Percentiles rank a stretch among this genome's conserved stretches.
Evolutionary conservation across 2,888 invertebrate species (phyloP).

Genomic region (Stenodera caucasica): DNA sequence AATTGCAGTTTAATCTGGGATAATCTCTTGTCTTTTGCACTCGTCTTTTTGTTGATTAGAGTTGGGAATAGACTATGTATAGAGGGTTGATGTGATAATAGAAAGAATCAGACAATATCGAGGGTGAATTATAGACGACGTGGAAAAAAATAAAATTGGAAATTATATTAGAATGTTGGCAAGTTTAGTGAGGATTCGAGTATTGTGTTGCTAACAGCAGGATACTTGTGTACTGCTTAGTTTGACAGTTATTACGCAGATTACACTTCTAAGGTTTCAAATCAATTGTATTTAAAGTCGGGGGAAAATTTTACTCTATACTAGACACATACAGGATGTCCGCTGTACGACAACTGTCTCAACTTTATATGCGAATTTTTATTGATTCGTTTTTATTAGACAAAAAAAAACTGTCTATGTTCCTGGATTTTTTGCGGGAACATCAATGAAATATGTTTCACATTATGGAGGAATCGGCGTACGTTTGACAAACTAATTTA

Average conservation of each 20-base stretch:
- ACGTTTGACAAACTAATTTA: too few species aligned
- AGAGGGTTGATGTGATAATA: background rate
- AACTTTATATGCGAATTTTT: too few species aligned
- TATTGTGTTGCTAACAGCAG: constrained; percentile 38
- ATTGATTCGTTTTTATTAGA: too few species aligned
- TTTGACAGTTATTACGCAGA: constrained; percentile 38
- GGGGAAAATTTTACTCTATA: background rate
- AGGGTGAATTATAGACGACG: background rate
- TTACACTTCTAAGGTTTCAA: constrained; percentile 22
- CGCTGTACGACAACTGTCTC: too few species aligned
- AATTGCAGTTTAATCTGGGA: background rate
- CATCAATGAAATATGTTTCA: too few species aligned
- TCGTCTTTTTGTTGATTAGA: background rate
- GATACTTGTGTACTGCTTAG: constrained; percentile 34
- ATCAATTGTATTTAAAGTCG: background rate
- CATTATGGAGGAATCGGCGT: too few species aligned
- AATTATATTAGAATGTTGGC: constrained; percentile 32
- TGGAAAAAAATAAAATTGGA: background rate
- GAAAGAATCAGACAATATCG: background rate
- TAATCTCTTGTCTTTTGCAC: background rate
- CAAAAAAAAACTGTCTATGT: too few species aligned
- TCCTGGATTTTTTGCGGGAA: too few species aligned
- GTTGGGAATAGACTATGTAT: background rate
- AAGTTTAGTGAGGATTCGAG: constrained; percentile 37
- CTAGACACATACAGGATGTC: too few species aligned